phyloP scores from a whole-genome alignment of 2,888 invertebrate genomes.

The Pterostichus madidus region DNA sequence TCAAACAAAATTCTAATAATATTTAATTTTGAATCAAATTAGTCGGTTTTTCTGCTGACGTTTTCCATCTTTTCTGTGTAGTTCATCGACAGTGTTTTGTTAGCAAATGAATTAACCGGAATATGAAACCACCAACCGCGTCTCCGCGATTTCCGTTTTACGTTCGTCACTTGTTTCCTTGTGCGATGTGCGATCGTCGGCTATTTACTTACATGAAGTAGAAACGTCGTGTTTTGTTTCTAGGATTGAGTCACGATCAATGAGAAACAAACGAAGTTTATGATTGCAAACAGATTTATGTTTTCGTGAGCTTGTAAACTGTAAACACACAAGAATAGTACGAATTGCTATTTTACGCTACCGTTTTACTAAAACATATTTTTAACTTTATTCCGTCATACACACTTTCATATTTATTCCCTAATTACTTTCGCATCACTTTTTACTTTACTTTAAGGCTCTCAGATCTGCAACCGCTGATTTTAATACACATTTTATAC shows the following conservation, averaged over 20 bases:
- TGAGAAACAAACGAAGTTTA: conserved; percentile 46
- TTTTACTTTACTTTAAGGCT: no score
- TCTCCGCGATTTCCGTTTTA: not conserved
- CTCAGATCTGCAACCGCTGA: no score
- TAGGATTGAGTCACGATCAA: conserved; percentile 41
- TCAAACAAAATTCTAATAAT: no score
- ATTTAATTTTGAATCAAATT: no score
- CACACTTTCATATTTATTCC: no score
- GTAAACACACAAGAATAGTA: conserved; percentile 6
- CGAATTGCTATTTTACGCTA: conserved; percentile 20
- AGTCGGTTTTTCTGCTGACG: not conserved
- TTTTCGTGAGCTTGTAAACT: conserved; percentile 39
- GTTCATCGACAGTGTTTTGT: not conserved
- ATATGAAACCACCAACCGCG: not conserved
- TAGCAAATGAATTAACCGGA: not conserved
- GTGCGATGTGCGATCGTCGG: not conserved
- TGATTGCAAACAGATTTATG: conserved; percentile 27
- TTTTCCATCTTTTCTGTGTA: not conserved
- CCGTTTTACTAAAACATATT: not conserved
- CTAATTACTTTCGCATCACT: no score
- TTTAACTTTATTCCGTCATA: not conserved
- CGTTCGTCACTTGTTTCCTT: conserved; percentile 3
- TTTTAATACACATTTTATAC: no score
- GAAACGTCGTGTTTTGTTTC: conserved; percentile 13
- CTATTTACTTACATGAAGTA: not conserved